Evolutionary conservation across 2,888 invertebrate genomes (phyloP), one percentile per base, ranked within the genome.

Genomic region (Eupithecia subfuscata): DNA sequence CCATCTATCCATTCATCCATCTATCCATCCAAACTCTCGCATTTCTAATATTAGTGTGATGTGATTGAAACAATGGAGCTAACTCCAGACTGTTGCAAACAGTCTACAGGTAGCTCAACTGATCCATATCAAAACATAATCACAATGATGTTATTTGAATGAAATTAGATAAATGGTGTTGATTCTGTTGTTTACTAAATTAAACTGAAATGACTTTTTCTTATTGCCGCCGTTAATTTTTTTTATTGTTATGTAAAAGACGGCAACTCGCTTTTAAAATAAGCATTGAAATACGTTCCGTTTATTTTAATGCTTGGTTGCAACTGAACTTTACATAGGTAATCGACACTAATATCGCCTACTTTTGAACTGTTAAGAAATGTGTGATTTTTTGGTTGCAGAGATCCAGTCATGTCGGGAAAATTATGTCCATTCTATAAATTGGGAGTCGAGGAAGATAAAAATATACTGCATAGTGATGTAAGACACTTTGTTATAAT

Each of bases 361-460:
- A 25, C 14, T 25, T 14, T 25, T n/a, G 11, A 56, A 56, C 22
- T n/a, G 22, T 22, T 64, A 64, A 34, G 2, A 48, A n/a, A 4
- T 18, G 8, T n/a, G 4, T 18, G 18, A 52, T 52, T 22, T 22
- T 8, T 37, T 63, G 7, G 2, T 85, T 85, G 30, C 83, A 94
- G 94, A 56, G 88, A 91, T 25, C 92, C 93, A 2, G 90, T 94
- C 79, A 88, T 93, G 87, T 79, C 78, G 4, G 94, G 94, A 0
- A 80, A 88, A 80, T 89, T 88, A 86, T 85, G 89, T 78, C 92
- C 94, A 1, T 93, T 88, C 71, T 85, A 89, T 74, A 71, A 77
- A 40, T 79, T 82, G 8, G 25, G 25, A 25, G 5, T 25, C 60
- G 12, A 69, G 77, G 7, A 84, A 85, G 74, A 16, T 75, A n/a